Evolutionary conservation across 2,888 invertebrate genomes (phyloP), one percentile per base, ranked within the genome.

Genomic region (Microplitis deprimator): DNA sequence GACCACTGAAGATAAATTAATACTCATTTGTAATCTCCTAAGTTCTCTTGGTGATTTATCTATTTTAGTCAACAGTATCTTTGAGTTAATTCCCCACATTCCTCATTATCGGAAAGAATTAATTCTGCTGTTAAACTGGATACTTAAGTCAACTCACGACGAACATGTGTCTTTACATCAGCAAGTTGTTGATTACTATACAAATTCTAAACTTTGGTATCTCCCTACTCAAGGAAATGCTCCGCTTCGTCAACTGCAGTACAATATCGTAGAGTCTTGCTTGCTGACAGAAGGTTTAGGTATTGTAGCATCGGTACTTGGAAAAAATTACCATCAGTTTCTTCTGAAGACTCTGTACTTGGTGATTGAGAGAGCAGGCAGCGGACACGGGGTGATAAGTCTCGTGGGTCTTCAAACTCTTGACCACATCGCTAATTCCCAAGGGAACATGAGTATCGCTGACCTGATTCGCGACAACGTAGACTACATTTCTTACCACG

Each of bases 401-500:
- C 85, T 91, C 65, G 92, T 94, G 0, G 95, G 95, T 0, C 88
- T 92, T 73, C 91, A 90, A 81, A 91, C 94, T 0, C 90, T 95
- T 6, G 87, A 91, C 65, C 91, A 91, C 74, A 91, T 95, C 39
- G 92, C 94, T 7, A 77, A 83, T 59, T 93, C 94, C 0, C 91
- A 93, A 82, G 92, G 91, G 0, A 92, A 92, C 85, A 80, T 84
- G 0, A 88, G 90, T 75, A 91, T 94, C 4, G 91, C 92, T 0
- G 91, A 92, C n/a, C 91, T 96, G 29, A 91, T 96, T 77, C 92
- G 92, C 72, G 85, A 89, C 60, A 95, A 96, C 86, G 92, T 94
- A 0, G 95, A 96, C 88, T 96, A 95, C 86, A 92, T 95, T 85
- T 93, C 94, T 0, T 93, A 93, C 84, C 93, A 95, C 83, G 91